Evolutionary conservation across 2,888 invertebrate genomes (phyloP).

Genomic region (Stomorhina lunata): DNA sequence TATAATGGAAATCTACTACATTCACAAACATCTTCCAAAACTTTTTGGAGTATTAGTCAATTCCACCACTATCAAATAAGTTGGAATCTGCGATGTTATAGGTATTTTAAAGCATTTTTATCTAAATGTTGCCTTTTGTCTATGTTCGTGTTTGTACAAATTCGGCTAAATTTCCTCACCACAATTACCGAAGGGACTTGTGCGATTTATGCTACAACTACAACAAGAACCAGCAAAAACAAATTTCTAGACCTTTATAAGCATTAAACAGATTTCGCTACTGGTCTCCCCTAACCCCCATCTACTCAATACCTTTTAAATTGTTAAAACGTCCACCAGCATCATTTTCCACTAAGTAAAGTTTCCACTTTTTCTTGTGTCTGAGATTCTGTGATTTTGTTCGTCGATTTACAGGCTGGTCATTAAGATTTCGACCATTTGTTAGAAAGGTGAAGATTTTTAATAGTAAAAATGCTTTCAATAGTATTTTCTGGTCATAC

Average conservation of each 20-base stretch:
- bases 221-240: neutral
- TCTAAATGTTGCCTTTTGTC: neutral
- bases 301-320: neutral
- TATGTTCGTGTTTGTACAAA: neutral
- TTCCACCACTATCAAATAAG: neutral
- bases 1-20: too few relatives aligned
- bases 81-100: neutral
- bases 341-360: conserved; percentile 22
- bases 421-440: conserved; percentile 30
- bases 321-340: neutral
- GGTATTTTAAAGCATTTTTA: neutral
- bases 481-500: conserved; percentile 6
- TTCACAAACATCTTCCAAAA: too few relatives aligned
- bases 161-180: conserved; percentile 25
- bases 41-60: too few relatives aligned
- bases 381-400: conserved; percentile 56
- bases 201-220: conserved; percentile 3
- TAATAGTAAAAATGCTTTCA: neutral
- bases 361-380: conserved; percentile 34
- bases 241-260: conserved; percentile 15
- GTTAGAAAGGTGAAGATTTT: neutral
- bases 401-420: conserved; percentile 46
- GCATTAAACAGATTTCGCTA: conserved; percentile 24
- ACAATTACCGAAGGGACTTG: conserved; percentile 32
- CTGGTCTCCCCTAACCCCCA: neutral